These are phyloP conservation scores for Poeciliopsis paucimaculata DNA, from an alignment of 2,797 vertebrate genomes.

Conservation along the genomic window DNA sequence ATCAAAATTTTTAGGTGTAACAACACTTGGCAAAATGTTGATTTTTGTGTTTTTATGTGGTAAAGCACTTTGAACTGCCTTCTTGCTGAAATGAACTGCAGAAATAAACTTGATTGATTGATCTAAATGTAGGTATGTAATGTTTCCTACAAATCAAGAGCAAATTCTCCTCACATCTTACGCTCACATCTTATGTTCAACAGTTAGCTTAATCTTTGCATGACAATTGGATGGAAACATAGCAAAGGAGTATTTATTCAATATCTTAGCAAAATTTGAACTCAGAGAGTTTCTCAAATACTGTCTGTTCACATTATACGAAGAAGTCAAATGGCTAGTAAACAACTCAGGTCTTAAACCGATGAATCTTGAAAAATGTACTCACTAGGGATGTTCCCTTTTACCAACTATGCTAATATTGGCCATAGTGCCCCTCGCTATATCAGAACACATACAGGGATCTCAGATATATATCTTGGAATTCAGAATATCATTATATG, in stretches of 20 bases:
- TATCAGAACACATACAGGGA: neutral
- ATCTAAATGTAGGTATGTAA: neutral
- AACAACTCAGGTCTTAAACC: neutral
- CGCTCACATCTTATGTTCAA: too few species aligned
- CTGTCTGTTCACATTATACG: neutral
- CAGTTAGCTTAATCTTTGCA: too few species aligned
- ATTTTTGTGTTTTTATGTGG: too few species aligned
- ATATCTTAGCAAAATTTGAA: neutral
- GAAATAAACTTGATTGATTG: too few species aligned
- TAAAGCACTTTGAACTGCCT: too few species aligned
- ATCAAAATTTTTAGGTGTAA: too few species aligned
- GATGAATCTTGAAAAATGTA: neutral
- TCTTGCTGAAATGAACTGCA: too few species aligned
- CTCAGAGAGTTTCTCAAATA: neutral
- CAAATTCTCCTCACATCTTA: neutral
- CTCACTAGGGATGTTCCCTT: neutral
- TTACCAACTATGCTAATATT: neutral
- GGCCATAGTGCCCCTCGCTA: neutral
- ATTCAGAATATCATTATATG: too few species aligned
- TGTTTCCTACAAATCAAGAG: neutral
- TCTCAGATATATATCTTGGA: neutral
- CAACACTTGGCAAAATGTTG: too few species aligned
- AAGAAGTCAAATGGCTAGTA: neutral
- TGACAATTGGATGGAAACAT: too few species aligned
- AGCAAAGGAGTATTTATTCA: neutral